Conservation (phyloP, 2,888 invertebrate species). For the Quadroppia sp. region DNA sequence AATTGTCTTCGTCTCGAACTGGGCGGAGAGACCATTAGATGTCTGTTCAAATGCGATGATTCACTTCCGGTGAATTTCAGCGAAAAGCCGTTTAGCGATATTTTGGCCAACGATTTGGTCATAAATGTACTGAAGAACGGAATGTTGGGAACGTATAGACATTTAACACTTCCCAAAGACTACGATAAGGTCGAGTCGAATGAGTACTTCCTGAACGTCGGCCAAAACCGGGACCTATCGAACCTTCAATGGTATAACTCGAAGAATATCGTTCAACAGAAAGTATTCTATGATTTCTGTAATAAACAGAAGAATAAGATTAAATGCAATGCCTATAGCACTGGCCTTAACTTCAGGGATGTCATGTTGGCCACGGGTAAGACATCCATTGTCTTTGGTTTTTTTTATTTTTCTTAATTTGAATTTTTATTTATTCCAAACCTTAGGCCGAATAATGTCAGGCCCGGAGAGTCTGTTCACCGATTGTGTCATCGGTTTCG, state of each 20-base stretch:
- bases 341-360: conserved; percentile 58
- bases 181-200: conserved; percentile 51
- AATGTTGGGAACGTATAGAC: conserved; percentile 49
- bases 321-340: conserved; percentile 51
- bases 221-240: conserved; percentile 88
- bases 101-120: conserved; percentile 47
- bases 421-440: no score
- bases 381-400: no score
- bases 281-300: conserved; percentile 56
- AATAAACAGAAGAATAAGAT: not conserved
- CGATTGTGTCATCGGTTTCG: conserved; percentile 89
- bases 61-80: conserved; percentile 58
- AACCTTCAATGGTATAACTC: conserved; percentile 85
- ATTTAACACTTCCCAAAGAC: conserved; percentile 12
- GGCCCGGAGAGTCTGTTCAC: conserved; percentile 52
- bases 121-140: conserved; percentile 29
- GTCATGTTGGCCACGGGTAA: conserved; percentile 95
- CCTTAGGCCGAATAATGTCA: conserved; percentile 60
- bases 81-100: conserved; percentile 45
- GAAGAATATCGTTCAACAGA: not conserved
- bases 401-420: no score
- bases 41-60: conserved; percentile 49
- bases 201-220: conserved; percentile 87
- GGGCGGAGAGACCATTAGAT: conserved; percentile 72
- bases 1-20: conserved; percentile 84